Percentiles rank a stretch among this genome's conserved stretches.
Evolutionary conservation across 2,113 vertebrate genomes (phyloP).

Genomic region (Coturnix japonica): DNA sequence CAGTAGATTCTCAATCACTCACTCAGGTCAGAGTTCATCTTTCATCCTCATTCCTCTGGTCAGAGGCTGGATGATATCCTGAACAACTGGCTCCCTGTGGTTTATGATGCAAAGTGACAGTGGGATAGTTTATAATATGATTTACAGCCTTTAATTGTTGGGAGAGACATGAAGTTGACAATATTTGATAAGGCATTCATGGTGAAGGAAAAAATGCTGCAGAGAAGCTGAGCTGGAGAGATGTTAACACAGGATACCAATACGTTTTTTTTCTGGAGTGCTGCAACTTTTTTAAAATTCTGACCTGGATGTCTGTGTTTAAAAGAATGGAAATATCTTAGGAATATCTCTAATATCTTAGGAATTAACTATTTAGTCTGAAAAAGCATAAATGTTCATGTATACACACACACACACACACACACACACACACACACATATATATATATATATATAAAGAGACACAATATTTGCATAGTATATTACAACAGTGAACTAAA

Average conservation of each 20-base stretch:
- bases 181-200: conserved; percentile 34
- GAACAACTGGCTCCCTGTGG: conserved; percentile 55
- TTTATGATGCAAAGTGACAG: conserved; percentile 39
- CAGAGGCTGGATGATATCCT: conserved; percentile 45
- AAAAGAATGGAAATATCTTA: too few species aligned
- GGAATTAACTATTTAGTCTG: background rate
- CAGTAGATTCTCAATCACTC: conserved; percentile 24
- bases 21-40: conserved; percentile 51
- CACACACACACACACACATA: too few species aligned
- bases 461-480: background rate
- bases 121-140: conserved; percentile 38
- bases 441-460: too few species aligned
- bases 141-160: conserved; percentile 45
- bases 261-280: background rate
- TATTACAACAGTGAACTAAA: background rate
- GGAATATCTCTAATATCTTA: too few species aligned
- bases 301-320: background rate
- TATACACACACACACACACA: too few species aligned
- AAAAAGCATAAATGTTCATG: background rate
- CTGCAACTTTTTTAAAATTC: background rate
- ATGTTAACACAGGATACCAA: background rate
- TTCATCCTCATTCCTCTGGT: conserved; percentile 45
- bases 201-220: conserved; percentile 23
- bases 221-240: background rate
- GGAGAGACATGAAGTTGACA: background rate